Evolutionary conservation across 2,888 invertebrate genomes (phyloP), one percentile per base, ranked within the genome.

Genomic region (Biston betularia): DNA sequence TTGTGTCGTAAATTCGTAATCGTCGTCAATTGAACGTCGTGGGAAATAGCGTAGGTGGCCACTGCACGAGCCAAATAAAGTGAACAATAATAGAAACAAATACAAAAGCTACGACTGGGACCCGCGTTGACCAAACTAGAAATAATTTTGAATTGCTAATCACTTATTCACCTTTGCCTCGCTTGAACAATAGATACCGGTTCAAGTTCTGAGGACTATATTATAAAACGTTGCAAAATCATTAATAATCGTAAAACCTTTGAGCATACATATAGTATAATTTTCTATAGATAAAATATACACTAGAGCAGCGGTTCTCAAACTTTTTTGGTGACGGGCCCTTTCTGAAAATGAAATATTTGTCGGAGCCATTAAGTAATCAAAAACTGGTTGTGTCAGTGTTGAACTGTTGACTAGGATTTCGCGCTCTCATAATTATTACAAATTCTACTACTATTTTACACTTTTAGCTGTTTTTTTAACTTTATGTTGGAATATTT

Each of bases 151-250:
- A 74, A 78, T 76, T 73, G 69, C 71, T 70, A 73, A 76, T 74
- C 71, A 76, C 75, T 68, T 73, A 67, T 64, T 63, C 70, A 69
- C 71, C 78, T 79, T 75, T 77, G 75, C 73, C 74, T 76, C 56
- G 69, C 66, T 74, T 70, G 73, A 76, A 81, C 79, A 81, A 81
- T 78, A 75, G 78, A 68, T 68, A 73, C 78, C 75, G 76, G 77
- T 78, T 73, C 74, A 71, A 69, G 74, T 72, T 72, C 33, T 59
- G 54, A 75, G 68, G 75, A 74, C 79, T 76, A 74, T 70, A 78
- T 74, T 75, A 76, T 69, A 63, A 6, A 10, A 7, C n/a, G 44
- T 56, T 9, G 34, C 35, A 35, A 46, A 57, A 48, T 15, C 46
- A 57, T 46, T 48, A 15, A 14, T 57, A 38, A n/a, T 34, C 0